Base-by-base conservation (phyloP, 1,140 invertebrate genomes). In the Monochamus saltuarius region DNA sequence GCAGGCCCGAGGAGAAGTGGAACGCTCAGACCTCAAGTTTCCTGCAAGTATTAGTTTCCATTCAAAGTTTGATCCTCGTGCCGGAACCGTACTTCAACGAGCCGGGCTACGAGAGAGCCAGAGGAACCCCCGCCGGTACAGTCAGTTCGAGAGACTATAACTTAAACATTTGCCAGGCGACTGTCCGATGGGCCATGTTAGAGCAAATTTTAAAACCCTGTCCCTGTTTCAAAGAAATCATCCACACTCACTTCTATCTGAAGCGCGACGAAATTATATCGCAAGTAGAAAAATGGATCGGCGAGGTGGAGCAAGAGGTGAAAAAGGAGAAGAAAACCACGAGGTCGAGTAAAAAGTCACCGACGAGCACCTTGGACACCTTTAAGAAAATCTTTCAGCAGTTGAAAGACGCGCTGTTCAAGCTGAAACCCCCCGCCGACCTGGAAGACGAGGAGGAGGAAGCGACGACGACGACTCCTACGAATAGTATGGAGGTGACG, bases 1-100 rank as follows among this genome's bases (percentile, higher is more conserved):
- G 95, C 4, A 82, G 95, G 58, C 95, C 95, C n/a, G 96, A 98
- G 78, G 96, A 98, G 76, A 96, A 97, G 80, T 98, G 96, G 96
- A 98, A 97, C 79, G 90, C 95, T 40, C 92, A 95, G 73, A 97
- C 94, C 0, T 97, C 94, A 45, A 97, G 94, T 78, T 96, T 98
- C 73, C 81, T 98, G 51, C 94, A 97, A 84, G 94, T 98, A 38
- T 81, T 98, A 68, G 94, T 98, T 10, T 97, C 94, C 36, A 98
- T 98, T 71, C 95, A 98, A 79, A 96, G 92, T 16, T 80, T 98
- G 60, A 98, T 98, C 73, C 81, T 98, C 61, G 95, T 97, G 11
- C 88, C 91, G 37, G 95, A 99, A 77, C 96, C 96, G 7, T 99
- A 98, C 78, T 99, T 98, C 79, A 99, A 99, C 80, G 96, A 98